These are phyloP conservation scores for Myotis myotis DNA, from an alignment of 2,797 vertebrate genomes.

Conservation along the genomic window DNA sequence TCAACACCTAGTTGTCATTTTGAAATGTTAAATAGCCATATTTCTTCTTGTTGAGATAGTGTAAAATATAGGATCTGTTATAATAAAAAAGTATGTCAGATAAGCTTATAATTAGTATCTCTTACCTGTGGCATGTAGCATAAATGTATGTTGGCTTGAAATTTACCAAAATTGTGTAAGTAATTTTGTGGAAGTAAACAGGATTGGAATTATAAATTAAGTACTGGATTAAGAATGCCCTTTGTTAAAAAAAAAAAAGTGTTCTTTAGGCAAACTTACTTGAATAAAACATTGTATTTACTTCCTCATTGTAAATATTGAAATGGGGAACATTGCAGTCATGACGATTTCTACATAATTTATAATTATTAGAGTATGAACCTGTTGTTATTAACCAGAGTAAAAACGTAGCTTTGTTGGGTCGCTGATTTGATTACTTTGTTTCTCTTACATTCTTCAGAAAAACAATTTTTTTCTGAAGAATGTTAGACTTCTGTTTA, in stretches of 20 bases:
- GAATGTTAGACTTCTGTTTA: slow-evolving; percentile 42
- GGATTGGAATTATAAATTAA: slow-evolving; percentile 36
- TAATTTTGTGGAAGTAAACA: slow-evolving; percentile 23
- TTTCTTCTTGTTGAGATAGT: slow-evolving; percentile 21
- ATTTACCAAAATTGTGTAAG: not conserved
- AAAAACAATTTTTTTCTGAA: slow-evolving; percentile 43
- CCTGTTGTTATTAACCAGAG: not conserved
- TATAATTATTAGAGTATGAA: slow-evolving; percentile 1
- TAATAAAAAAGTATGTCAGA: not conserved
- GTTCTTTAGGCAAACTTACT: not conserved
- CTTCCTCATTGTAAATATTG: not conserved
- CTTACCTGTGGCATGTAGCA: not conserved
- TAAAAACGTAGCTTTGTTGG: not conserved
- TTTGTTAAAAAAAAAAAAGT: not conserved
- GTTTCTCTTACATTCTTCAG: slow-evolving; percentile 28
- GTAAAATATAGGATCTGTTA: not conserved
- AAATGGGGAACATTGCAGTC: not conserved
- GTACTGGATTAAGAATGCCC: slow-evolving; percentile 1
- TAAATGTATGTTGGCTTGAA: slow-evolving; percentile 12
- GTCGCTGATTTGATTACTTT: slow-evolving; percentile 48
- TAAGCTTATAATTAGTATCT: not conserved
- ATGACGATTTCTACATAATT: not conserved
- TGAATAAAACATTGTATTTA: not conserved
- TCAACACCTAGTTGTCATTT: not conserved
- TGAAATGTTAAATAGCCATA: not conserved